Evolutionary conservation across 2,888 invertebrate genomes (phyloP), one percentile per base, ranked within the genome.

Genomic region (Tholera decimalis): DNA sequence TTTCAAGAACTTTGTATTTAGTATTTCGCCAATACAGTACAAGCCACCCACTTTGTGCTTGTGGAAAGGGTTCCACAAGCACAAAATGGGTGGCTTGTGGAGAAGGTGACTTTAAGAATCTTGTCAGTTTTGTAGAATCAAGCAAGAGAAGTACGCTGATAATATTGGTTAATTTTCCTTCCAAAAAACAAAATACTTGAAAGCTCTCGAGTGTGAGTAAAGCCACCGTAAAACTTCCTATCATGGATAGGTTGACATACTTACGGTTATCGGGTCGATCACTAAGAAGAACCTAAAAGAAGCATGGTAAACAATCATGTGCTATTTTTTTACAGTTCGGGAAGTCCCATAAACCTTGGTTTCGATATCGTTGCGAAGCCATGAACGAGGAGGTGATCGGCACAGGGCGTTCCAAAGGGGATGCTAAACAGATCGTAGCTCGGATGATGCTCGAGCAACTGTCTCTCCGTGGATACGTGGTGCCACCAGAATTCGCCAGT

Each of bases 301-400:
- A 15, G 1, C 20, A 43, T 26, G 11, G 7, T 35, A 13, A 4
- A 8, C 8, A 41, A 6, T 18, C 20, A n/a, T 20, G 13, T 33
- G 15, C 6, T 46, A 22, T 53, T 53, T 46, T 46, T 44, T 65
- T 56, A 28, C 68, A 65, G 65, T 35, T 39, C 11, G 65, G 57
- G 2, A 67, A 47, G 13, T 1, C 30, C 1, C 68, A 47, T 1
- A 26, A 22, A 5, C 55, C 64, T 1, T 46, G 7, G 2, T 67
- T 9, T 3, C 13, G 30, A 7, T 67, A 11, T 11, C 15, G 24
- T n/a, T 65, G 37, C 37, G 0, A 0, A 9, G 26, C 20, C 2
- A 56, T 65, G 68, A 26, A 9, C 0, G 39, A 39, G 0, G 37
- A 37, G 9, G 15, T 35, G 13, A 4, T 26, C 4, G 39, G 13